Percentiles rank a stretch among this genome's conserved stretches.
Evolutionary conservation across 2,888 invertebrate genomes (phyloP).

Genomic region (Atethmia centrago): DNA sequence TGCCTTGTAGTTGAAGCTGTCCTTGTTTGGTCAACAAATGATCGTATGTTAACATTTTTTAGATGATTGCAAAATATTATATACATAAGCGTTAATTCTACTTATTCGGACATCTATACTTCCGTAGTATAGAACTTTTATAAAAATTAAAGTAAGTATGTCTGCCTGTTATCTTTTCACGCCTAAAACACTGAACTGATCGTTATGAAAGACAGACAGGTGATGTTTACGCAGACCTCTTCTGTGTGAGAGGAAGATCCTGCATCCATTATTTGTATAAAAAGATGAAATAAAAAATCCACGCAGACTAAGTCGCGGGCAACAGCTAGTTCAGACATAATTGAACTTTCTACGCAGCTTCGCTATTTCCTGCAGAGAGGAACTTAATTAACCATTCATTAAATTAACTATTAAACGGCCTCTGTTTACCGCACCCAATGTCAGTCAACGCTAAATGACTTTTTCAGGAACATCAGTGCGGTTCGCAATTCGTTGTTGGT

Average conservation of each 20-base stretch:
- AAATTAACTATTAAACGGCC: slow-evolving; percentile 21
- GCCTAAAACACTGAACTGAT: no score
- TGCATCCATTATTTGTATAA: no score
- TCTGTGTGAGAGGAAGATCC: no score
- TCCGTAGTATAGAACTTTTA: not conserved
- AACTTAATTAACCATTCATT: slow-evolving; percentile 23
- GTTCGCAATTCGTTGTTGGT: slow-evolving; percentile 33
- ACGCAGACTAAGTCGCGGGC: rapidly evolving
- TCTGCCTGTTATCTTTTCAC: not conserved
- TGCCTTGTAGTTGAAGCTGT: no score
- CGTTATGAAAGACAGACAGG: no score
- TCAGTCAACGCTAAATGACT: slow-evolving; percentile 36
- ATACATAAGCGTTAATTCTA: not conserved
- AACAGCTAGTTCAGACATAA: not conserved
- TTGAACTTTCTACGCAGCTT: not conserved
- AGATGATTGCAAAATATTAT: not conserved
- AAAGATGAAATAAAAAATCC: no score
- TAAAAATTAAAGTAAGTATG: not conserved
- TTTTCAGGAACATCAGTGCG: slow-evolving; percentile 40
- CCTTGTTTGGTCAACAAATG: no score
- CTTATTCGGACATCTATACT: not conserved
- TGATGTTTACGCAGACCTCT: no score
- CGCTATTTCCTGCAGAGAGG: not conserved
- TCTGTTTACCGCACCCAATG: slow-evolving; percentile 29
- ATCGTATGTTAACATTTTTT: not conserved